Base-by-base conservation (phyloP, 1,140 invertebrate genomes). In the Caerostris darwini region DNA sequence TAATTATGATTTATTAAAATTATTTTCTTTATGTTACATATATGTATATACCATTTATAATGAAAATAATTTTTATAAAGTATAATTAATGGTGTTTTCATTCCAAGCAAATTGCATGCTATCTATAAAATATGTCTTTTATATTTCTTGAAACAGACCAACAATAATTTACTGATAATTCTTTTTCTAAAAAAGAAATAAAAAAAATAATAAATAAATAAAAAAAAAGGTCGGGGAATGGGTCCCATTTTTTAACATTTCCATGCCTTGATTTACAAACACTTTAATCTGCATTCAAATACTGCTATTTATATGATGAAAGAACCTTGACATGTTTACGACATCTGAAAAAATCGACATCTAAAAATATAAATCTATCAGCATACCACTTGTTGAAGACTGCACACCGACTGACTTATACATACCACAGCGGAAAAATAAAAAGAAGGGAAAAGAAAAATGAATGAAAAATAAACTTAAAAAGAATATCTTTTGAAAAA, bases 351-450 rank as follows among this genome's bases (percentile, higher is more conserved):
- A 77, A 77, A 77, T 50, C 53, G 10, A 8, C 6, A 12, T 19
- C 71, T 77, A 50, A 77, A 77, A 77, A 77, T 50, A 77, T 85
- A 85, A 85, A 58, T 85, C 83, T n/a, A 85, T 59, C 57, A 57
- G 83, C 83, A 85, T 85, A 85, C 83, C 83, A 85, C 83, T 85
- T 85, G 57, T 88, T 53, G 10, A 17, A 88, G 50, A 58, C 83
- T 19, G 10, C 17, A 56, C 57, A 57, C 86, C 58, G 54, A 58
- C 50, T 67, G 86, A 67, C 57, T 88, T 88, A 67, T 67, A 88
- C 86, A 57, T 56, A 19, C 14, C 50, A 34, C 34, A 34, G 34
- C 34, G 34, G 34, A 34, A 6, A 19, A 34, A 34, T 12, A 34
- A 81, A 34, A 34, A 34, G 34, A 2, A 34, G 34, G 0, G 50